Conservation (phyloP, 2,113 vertebrate genomes). For the Caracal caracal region DNA sequence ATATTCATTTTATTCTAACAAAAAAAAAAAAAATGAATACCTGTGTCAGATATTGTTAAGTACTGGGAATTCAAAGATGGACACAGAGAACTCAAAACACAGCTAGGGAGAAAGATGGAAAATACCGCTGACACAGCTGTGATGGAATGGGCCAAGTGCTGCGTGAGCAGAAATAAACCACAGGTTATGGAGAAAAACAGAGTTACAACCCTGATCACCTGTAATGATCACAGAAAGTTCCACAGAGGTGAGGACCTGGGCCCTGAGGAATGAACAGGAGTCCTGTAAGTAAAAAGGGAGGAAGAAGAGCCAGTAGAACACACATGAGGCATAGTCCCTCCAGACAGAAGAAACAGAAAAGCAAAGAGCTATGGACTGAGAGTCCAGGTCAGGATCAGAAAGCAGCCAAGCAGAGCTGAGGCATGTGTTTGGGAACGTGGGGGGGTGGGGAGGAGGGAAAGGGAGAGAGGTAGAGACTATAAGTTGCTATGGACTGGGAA, state of each 20-base stretch:
- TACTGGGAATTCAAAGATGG: background rate
- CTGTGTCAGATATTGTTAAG: background rate
- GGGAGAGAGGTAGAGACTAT: background rate
- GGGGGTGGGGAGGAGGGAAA: fast-evolving
- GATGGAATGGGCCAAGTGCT: background rate
- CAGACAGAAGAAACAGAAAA: background rate
- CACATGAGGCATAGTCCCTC: background rate
- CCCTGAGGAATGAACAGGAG: background rate
- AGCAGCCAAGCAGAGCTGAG: background rate
- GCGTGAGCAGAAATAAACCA: background rate
- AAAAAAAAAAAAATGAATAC: background rate
- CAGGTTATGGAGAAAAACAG: background rate
- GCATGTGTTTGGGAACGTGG: background rate
- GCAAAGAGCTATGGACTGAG: background rate
- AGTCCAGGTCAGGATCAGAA: background rate
- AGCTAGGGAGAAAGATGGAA: background rate
- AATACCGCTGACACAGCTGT: background rate
- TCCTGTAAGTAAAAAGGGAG: background rate
- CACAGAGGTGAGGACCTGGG: background rate
- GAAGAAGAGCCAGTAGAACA: background rate
- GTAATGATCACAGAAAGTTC: background rate
- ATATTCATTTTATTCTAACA: slow-evolving; percentile 14
- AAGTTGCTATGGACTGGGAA: background rate
- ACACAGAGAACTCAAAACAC: background rate
- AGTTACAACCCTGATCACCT: background rate